Base-by-base conservation (phyloP, 2,797 vertebrate genomes). In the Cirrhinus molitorella region DNA sequence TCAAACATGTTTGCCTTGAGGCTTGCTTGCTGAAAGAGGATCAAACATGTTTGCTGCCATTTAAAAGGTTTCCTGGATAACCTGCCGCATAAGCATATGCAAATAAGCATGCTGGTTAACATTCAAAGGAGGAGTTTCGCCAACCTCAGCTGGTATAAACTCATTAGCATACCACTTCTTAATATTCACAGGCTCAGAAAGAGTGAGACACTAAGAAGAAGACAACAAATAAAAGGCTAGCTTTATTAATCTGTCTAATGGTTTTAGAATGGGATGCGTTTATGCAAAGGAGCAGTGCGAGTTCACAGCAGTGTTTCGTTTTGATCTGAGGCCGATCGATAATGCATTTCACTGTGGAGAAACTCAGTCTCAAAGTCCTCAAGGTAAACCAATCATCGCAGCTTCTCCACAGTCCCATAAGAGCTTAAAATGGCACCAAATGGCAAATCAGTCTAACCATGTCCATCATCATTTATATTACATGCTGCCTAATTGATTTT, bases 121-220 rank as follows among this genome's bases (percentile, higher is more conserved):
- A 95, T 95, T 92, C 94, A 92, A 92, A 94, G 94, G 94, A 95
- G 94, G 94, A 93, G 94, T 92, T 88, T 93, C 85, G 14, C 85
- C 92, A 89, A 93, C 92, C 92, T 93, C 89, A 91, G 91, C 91
- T 89, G 88, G 88, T 89, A 90, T 87, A 84, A 90, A 88, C 88
- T 91, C 91, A 94, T 95, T 95, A 94, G 92, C 93, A 94, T 94
- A 94, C 87, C 53, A 57, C 88, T 77, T 88, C 90, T 95, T 95
- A 94, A 94, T 93, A 95, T 95, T 94, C 92, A 91, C 76, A 83
- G 80, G 17, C 37, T 63, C 49, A 37, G 25, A 72, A 78, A 80
- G 63, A 77, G 72, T 70, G 66, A 49, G 67, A 57, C 91, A 91
- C 92, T 86, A 93, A 91, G 91, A 91, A 89, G 88, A 91, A 89